A percentile compares a stretch with the other conserved stretches of the same genome.
phyloP scores from a whole-genome alignment of 2,888 invertebrate genomes.

The Lomographa bimaculata region DNA sequence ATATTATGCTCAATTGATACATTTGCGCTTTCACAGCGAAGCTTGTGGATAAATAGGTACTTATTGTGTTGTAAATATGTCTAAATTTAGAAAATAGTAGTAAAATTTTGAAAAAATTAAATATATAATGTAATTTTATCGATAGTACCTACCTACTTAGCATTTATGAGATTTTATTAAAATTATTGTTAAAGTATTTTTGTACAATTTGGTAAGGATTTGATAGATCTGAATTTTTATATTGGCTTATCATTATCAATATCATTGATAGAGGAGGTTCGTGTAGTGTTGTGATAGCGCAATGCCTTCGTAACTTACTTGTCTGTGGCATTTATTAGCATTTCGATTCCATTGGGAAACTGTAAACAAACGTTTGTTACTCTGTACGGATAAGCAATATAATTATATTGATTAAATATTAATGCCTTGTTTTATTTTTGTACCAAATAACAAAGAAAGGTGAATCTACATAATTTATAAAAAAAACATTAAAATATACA shows the following conservation, averaged over 20 bases:
- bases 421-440: slow-evolving; percentile 43
- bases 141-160: slow-evolving; percentile 80
- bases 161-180: slow-evolving; percentile 75
- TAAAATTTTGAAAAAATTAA: slow-evolving; percentile 66
- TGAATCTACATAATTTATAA: no score
- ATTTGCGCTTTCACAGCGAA: slow-evolving; percentile 77
- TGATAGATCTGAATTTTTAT: slow-evolving; percentile 67
- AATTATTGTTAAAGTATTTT: slow-evolving; percentile 71
- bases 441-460: no score
- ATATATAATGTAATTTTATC: slow-evolving; percentile 66
- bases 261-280: no score
- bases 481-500: no score
- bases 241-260: slow-evolving; percentile 77
- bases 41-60: slow-evolving; percentile 65
- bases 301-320: slow-evolving; percentile 67
- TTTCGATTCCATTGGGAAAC: slow-evolving; percentile 71
- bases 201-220: slow-evolving; percentile 69
- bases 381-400: slow-evolving; percentile 83
- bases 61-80: slow-evolving; percentile 68
- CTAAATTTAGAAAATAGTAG: slow-evolving; percentile 76
- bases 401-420: slow-evolving; percentile 73
- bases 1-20: slow-evolving; percentile 77
- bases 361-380: slow-evolving; percentile 74
- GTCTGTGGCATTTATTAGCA: slow-evolving; percentile 82
- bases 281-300: slow-evolving; percentile 75